A percentile compares a stretch with the other conserved stretches of the same genome.
These are phyloP conservation scores for Tenualosa thibaudeaui DNA, from an alignment of 2,797 vertebrate genomes.

Conservation along the genomic window DNA sequence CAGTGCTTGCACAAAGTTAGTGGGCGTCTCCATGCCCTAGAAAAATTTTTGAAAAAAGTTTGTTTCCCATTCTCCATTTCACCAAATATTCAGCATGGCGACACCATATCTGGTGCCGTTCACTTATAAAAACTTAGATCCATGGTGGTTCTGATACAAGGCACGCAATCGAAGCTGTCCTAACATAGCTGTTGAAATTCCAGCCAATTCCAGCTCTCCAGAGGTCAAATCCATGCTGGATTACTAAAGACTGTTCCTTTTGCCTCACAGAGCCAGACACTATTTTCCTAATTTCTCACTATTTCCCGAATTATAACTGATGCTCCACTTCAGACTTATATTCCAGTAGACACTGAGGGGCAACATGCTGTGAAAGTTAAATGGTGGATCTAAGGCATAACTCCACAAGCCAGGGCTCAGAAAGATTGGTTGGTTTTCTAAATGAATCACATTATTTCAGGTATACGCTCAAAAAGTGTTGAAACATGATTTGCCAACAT, in stretches of 20 bases:
- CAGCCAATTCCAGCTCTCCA: conserved; percentile 8
- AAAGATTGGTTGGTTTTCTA: background rate
- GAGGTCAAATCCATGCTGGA: conserved; percentile 23
- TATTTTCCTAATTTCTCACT: background rate
- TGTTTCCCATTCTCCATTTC: background rate
- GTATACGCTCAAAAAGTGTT: background rate
- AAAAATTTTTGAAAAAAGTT: background rate
- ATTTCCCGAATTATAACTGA: background rate
- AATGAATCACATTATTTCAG: background rate
- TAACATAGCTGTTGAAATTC: background rate
- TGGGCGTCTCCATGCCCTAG: background rate
- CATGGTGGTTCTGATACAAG: background rate
- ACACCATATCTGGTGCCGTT: background rate
- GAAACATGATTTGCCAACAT: background rate
- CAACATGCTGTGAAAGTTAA: background rate
- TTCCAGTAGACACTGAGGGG: background rate
- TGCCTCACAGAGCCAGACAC: background rate
- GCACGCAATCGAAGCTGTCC: background rate
- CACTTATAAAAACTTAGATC: background rate
- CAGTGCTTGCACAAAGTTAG: background rate
- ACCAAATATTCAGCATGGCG: background rate
- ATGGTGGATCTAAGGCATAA: background rate
- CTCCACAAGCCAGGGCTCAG: background rate
- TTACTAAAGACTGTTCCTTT: background rate
- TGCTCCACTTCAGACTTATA: background rate